phyloP scores from a whole-genome alignment of 2,113 vertebrate genomes.

The Gambusia holbrooki region DNA sequence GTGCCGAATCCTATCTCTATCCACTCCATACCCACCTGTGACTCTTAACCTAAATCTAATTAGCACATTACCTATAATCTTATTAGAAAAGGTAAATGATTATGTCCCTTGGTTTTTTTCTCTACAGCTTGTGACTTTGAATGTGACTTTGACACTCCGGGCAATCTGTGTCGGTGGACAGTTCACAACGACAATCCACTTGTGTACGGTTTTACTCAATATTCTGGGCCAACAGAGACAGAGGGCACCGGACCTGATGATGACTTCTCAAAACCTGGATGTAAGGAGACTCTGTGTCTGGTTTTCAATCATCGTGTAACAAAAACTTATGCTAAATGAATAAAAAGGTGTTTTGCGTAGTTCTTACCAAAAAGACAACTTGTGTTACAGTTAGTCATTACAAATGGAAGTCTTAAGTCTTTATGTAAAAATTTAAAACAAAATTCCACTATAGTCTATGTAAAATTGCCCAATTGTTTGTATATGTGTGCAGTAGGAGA shows the following conservation, averaged over 20 bases:
- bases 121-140: conserved; percentile 74
- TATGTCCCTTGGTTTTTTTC: background rate
- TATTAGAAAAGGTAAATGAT: background rate
- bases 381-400: background rate
- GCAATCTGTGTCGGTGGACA: conserved; percentile 79
- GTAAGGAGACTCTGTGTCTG: conserved; percentile 61
- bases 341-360: too few species aligned
- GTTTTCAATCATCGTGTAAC: background rate
- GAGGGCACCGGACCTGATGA: conserved; percentile 78
- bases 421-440: background rate
- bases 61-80: too few species aligned
- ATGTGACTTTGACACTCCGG: conserved; percentile 79
- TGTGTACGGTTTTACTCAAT: conserved; percentile 67
- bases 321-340: background rate
- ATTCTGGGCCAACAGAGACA: conserved; percentile 31
- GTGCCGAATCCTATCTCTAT: too few species aligned
- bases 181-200: background rate
- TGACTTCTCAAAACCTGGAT: conserved; percentile 85
- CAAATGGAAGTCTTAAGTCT: background rate
- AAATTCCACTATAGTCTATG: background rate
- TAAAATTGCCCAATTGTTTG: background rate
- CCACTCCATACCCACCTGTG: too few species aligned
- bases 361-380: background rate
- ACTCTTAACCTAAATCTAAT: too few species aligned
- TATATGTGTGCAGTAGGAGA: conserved; percentile 69